These are phyloP conservation scores for Seira ritae DNA, from an alignment of 2,888 invertebrate genomes.

Conservation along the genomic window DNA sequence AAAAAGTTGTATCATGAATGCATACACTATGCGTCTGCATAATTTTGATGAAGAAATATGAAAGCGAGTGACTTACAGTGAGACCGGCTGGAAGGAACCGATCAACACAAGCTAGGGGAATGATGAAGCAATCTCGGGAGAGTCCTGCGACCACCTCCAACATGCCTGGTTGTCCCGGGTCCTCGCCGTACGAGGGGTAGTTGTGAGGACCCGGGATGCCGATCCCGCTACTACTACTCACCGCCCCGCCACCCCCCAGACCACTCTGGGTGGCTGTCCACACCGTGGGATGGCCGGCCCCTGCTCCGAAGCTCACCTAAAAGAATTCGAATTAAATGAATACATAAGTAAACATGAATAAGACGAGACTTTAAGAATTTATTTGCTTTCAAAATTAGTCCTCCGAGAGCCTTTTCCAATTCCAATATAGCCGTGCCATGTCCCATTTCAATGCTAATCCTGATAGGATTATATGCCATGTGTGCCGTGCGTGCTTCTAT, in stretches of 20 bases:
- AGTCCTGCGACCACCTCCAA: conserved; percentile 81
- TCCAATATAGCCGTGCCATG: not conserved
- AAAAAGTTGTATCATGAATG: too few relatives aligned
- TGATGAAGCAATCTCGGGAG: conserved; percentile 94
- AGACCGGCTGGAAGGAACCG: conserved; percentile 93
- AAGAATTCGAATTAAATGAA: conserved; percentile 19
- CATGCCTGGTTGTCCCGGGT: conserved; percentile 83
- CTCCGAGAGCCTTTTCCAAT: too few relatives aligned
- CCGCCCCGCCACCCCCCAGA: conserved; percentile 38
- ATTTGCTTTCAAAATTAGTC: too few relatives aligned
- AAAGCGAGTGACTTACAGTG: conserved; percentile 81
- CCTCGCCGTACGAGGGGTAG: conserved; percentile 65
- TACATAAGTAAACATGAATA: too few relatives aligned
- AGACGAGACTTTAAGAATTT: too few relatives aligned
- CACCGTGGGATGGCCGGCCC: conserved; percentile 52
- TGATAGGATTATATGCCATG: too few relatives aligned
- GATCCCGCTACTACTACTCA: conserved; percentile 50
- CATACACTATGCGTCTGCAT: too few relatives aligned
- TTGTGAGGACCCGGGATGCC: conserved; percentile 54
- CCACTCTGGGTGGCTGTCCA: conserved; percentile 52
- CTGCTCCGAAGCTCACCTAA: conserved; percentile 70
- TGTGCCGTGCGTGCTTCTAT: too few relatives aligned
- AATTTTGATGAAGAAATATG: not conserved
- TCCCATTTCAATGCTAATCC: not conserved
- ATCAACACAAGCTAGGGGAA: conserved; percentile 91